Conservation (phyloP, 2,113 vertebrate species). For the Meles meles region DNA sequence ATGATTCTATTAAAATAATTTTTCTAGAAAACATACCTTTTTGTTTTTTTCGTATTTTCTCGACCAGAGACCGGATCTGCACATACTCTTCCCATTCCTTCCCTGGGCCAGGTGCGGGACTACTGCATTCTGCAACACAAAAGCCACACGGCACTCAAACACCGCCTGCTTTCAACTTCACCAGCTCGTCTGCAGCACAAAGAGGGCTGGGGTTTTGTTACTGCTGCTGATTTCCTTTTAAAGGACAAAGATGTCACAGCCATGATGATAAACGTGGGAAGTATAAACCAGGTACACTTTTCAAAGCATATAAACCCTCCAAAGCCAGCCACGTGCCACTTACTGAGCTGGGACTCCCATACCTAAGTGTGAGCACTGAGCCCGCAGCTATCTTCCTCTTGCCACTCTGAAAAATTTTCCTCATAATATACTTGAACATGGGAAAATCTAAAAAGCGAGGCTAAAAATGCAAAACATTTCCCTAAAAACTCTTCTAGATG, state of each 20-base stretch:
- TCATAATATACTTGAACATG: not conserved
- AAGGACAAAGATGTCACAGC: not conserved
- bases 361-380: not conserved
- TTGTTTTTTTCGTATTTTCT: constrained; percentile 98
- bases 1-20: not conserved
- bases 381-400: not conserved
- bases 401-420: not conserved
- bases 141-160: not conserved
- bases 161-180: not conserved
- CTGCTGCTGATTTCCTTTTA: not conserved
- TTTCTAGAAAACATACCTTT: constrained; percentile 86
- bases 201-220: not conserved
- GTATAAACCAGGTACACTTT: not conserved
- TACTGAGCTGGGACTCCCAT: too few relatives aligned
- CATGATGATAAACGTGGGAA: not conserved
- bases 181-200: not conserved
- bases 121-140: constrained; percentile 91
- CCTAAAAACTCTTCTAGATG: not conserved
- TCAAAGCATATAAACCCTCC: not conserved
- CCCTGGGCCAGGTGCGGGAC: constrained; percentile 89
- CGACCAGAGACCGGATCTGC: constrained; percentile 93
- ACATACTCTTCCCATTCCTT: constrained; percentile 98
- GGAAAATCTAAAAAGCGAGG: not conserved
- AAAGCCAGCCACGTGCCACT: not conserved
- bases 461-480: not conserved